phyloP scores from a whole-genome alignment of 2,113 vertebrate species.

The Lagopus leucura region DNA sequence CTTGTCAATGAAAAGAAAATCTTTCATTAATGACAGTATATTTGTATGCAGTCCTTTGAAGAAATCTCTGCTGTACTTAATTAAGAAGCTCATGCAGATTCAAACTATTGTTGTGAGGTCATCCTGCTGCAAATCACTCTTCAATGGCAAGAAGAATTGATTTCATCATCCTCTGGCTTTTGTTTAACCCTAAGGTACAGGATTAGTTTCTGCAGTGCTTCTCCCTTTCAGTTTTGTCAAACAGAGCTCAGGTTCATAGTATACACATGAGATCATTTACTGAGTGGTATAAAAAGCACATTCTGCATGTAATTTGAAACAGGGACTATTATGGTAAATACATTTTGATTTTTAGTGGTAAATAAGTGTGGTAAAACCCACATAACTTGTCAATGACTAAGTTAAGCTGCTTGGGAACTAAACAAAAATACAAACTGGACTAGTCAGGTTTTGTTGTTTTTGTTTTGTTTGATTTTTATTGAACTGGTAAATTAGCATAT shows the following conservation, averaged over 20 bases:
- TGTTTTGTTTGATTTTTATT: background rate
- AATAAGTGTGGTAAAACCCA: slow-evolving; percentile 21
- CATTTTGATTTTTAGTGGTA: slow-evolving; percentile 55
- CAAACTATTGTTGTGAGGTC: background rate
- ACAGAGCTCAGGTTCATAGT: slow-evolving; percentile 42
- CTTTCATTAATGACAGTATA: background rate
- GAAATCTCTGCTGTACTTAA: background rate
- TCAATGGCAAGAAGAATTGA: background rate
- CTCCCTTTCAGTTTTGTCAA: slow-evolving; percentile 60
- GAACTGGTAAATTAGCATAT: slow-evolving; percentile 61
- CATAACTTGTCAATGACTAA: background rate
- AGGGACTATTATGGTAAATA: slow-evolving; percentile 4
- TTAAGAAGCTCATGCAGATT: background rate
- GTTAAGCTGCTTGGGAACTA: slow-evolving; percentile 30
- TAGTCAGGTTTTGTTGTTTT: background rate
- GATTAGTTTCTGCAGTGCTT: slow-evolving; percentile 43
- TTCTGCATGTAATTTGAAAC: slow-evolving; percentile 60
- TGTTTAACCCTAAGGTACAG: slow-evolving; percentile 23
- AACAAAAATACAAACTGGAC: background rate
- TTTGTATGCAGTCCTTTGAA: background rate
- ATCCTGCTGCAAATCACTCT: background rate
- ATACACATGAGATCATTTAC: slow-evolving; percentile 64
- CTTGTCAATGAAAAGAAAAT: background rate
- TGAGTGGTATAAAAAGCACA: slow-evolving; percentile 54
- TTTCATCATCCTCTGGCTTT: slow-evolving; percentile 27